Evolutionary conservation across 2,888 invertebrate species (phyloP).

Genomic region (Andrena bicolor): DNA sequence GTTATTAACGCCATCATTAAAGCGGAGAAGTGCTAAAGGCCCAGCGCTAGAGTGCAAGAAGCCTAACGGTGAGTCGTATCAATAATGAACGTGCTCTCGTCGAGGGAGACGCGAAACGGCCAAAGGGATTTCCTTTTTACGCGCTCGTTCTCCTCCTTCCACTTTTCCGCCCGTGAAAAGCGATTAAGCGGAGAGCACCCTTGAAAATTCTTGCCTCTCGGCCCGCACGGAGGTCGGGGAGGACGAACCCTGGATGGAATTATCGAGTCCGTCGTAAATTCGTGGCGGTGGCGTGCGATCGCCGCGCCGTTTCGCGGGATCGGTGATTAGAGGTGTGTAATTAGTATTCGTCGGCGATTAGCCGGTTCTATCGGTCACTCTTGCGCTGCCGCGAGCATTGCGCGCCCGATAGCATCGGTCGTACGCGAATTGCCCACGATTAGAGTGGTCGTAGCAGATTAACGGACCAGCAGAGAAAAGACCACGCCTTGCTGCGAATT

Average conservation of each 20-base stretch:
- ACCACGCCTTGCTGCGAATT: slow-evolving; percentile 58
- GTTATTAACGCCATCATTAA: slow-evolving; percentile 77
- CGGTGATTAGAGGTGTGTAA: slow-evolving; percentile 66
- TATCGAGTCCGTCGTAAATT: slow-evolving; percentile 57
- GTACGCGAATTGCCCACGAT: slow-evolving; percentile 65
- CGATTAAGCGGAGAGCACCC: slow-evolving; percentile 39
- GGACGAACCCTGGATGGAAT: slow-evolving; percentile 24
- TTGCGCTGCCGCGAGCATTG: slow-evolving; percentile 49
- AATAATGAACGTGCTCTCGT: slow-evolving; percentile 57
- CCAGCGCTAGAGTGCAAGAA: slow-evolving; percentile 15
- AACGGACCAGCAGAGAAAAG: slow-evolving; percentile 61
- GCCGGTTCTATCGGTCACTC: slow-evolving; percentile 68
- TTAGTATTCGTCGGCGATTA: slow-evolving; percentile 71
- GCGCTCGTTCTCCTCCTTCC: background rate
- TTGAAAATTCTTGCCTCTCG: slow-evolving; percentile 31
- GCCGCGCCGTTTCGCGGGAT: slow-evolving; percentile 53
- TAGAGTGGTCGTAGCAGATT: slow-evolving; percentile 62
- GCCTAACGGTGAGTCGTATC: slow-evolving; percentile 52
- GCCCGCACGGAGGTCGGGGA: background rate
- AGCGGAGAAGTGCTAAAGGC: slow-evolving; percentile 67
- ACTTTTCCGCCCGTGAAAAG: background rate
- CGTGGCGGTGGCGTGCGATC: slow-evolving; percentile 12
- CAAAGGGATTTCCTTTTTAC: slow-evolving; percentile 34
- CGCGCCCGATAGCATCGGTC: slow-evolving; percentile 47
- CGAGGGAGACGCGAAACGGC: slow-evolving; percentile 1